These are phyloP conservation scores for Micromys minutus DNA, from an alignment of 2,113 vertebrate species.

Conservation along the genomic window DNA sequence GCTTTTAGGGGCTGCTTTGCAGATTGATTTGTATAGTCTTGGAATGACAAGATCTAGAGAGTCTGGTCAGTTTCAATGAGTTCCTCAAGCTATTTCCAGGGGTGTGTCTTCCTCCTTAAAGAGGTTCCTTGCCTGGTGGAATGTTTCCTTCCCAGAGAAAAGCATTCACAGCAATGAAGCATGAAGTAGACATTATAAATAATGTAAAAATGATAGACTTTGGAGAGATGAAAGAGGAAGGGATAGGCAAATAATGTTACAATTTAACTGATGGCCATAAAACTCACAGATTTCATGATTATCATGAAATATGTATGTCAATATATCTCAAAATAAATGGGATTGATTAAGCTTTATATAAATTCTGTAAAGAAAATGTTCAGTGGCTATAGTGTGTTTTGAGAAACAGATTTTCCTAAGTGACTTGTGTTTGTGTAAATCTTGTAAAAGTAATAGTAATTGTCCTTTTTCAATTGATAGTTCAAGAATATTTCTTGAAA, in stretches of 20 bases:
- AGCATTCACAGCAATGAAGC: background rate
- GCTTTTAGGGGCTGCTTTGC: background rate
- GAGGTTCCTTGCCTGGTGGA: background rate
- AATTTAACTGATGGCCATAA: background rate
- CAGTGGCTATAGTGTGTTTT: background rate
- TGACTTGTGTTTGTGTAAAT: background rate
- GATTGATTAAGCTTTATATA: background rate
- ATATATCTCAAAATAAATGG: background rate
- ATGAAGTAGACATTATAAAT: no score
- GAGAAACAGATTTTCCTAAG: background rate
- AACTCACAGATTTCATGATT: background rate
- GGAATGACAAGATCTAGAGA: background rate
- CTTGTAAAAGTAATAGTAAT: background rate
- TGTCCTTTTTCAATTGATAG: background rate
- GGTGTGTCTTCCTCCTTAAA: background rate
- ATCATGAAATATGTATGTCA: background rate
- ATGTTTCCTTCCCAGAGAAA: background rate
- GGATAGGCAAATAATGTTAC: background rate
- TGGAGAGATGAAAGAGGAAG: background rate
- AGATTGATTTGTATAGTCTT: background rate
- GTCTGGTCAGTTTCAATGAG: background rate
- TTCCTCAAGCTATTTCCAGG: background rate
- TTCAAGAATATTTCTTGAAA: background rate
- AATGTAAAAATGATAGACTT: background rate
- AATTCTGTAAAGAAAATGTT: background rate